A percentile compares a stretch with the other conserved stretches of the same genome.
Evolutionary conservation across 2,888 invertebrate species (phyloP).

Genomic region (Rhagium mordax): DNA sequence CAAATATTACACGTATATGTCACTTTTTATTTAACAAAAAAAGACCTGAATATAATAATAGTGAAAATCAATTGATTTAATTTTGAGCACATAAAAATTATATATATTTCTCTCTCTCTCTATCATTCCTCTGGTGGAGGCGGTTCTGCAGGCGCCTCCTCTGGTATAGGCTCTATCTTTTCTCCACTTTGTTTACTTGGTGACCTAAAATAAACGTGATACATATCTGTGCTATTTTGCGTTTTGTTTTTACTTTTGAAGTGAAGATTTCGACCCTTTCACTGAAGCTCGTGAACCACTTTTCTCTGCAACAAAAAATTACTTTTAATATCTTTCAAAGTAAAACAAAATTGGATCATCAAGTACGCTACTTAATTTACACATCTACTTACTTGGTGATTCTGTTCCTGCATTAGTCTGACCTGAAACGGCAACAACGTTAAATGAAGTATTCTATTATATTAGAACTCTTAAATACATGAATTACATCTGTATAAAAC

Average conservation of each 20-base stretch:
- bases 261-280: not conserved
- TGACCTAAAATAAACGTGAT: not conserved
- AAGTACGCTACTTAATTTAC: no score
- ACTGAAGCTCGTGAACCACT: not conserved
- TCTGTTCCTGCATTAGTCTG: not conserved
- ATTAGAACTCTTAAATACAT: no score
- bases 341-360: no score
- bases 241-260: not conserved
- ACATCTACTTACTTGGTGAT: not conserved
- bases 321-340: no score
- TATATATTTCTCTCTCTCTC: not conserved
- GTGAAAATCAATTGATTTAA: not conserved
- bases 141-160: not conserved
- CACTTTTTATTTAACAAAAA: not conserved
- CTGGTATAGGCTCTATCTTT: slow-evolving; percentile 12
- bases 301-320: slow-evolving; percentile 1
- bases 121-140: slow-evolving; percentile 4
- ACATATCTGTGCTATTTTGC: no score
- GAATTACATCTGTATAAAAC: no score
- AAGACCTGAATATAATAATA: not conserved
- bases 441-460: no score
- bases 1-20: no score
- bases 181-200: not conserved
- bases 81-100: not conserved
- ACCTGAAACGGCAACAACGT: not conserved